Base-by-base conservation (phyloP, 2,888 invertebrate species). In the Cryptus viduatorius region DNA sequence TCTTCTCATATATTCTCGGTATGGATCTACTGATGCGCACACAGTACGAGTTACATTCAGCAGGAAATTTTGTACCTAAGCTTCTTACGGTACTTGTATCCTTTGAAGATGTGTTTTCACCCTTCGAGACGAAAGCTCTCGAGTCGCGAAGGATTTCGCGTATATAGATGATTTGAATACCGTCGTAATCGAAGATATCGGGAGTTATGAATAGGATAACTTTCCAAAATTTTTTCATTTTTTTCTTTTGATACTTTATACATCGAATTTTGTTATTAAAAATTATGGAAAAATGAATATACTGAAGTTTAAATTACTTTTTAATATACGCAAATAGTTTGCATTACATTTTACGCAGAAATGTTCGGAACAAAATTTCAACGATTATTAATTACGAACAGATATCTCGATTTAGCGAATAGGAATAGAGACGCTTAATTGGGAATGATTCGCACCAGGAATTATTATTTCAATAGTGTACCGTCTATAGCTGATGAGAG, bases 391-490 rank as follows among this genome's bases (percentile, higher is more conserved):
- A 37, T 37, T 37, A 4, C 37, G 37, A 37, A 37, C 5, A 37
- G 37, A 37, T 37, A 37, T 37, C 7, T 2, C 37, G 37, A 7
- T 37, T 37, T 37, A 4, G 37, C 37, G 8, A 37, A 37, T 37
- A 37, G 8, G 5, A 37, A 56, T n/a, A 56, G 8, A 12, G 46
- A 46, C 1, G 31, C 12, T 29, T 46, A 46, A 61, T 73, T 46
- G 46, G 29, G 24, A 42, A 0, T 24, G 56, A 19, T 72, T 56
- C 37, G 59, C 29, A 56, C 29, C 24, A 10, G 29, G 42, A n/a
- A 12, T 77, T 68, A 19, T 53, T 56, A 67, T 56, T 68, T 56
- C 44, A 59, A 44, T 59, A 53, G n/a, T 12, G 53, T 37, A n/a
- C 7, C 29, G 24, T 24, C 3, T 59, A 53, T 29, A 61, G 29